phyloP scores from a whole-genome alignment of 2,113 vertebrate species.

The Stictonetta naevosa region DNA sequence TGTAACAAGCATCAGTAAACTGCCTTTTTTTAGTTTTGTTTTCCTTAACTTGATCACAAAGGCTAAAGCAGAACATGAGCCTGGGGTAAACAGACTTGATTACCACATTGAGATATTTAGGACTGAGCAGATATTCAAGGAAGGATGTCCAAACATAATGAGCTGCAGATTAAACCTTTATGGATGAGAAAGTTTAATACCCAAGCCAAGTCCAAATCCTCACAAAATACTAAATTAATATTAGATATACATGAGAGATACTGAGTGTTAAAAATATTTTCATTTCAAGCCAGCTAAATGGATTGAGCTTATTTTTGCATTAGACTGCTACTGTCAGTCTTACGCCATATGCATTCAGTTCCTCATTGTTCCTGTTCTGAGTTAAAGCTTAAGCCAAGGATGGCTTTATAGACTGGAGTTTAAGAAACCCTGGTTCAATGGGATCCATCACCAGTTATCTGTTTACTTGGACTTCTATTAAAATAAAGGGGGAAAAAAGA shows the following conservation, averaged over 20 bases:
- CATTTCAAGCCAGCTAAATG: not conserved
- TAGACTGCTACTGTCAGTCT: not conserved
- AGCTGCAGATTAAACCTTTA: not conserved
- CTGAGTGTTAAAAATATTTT: not conserved
- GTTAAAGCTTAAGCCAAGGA: not conserved
- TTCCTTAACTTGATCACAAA: not conserved
- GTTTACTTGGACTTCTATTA: not conserved
- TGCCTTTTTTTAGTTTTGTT: not conserved
- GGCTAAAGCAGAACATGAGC: not conserved
- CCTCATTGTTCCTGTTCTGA: not conserved
- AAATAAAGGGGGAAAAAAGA: not conserved
- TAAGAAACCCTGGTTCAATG: too few relatives aligned
- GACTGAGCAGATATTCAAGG: not conserved
- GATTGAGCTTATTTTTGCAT: not conserved
- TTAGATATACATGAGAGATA: not conserved
- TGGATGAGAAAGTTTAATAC: not conserved
- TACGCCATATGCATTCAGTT: not conserved
- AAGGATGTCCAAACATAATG: not conserved
- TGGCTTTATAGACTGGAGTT: not conserved
- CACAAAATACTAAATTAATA: not conserved
- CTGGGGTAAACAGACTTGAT: not conserved
- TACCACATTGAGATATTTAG: not conserved
- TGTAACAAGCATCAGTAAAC: not conserved
- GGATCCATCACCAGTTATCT: not conserved
- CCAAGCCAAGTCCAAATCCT: not conserved